These are phyloP conservation scores for Drosophila sucinea DNA, from an alignment of 1,140 invertebrate species.

Conservation along the genomic window DNA sequence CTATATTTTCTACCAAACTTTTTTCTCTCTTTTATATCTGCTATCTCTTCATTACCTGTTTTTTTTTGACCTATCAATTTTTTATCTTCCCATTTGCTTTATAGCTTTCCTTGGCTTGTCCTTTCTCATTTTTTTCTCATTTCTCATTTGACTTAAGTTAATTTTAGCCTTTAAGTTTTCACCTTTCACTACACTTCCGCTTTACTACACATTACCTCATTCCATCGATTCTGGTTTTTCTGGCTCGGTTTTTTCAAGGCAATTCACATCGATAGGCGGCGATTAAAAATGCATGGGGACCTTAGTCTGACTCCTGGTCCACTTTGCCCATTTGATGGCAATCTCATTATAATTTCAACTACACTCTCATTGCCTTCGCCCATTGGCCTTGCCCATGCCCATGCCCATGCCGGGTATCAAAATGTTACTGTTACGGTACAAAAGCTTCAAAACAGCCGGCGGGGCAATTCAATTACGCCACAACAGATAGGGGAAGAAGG, in stretches of 20 bases:
- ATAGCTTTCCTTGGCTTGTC: background rate
- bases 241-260: background rate
- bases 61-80: too few relatives aligned
- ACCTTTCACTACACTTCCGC: background rate
- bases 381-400: background rate
- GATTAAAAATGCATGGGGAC: conserved; percentile 9
- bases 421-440: conserved; percentile 63
- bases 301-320: background rate
- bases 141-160: background rate
- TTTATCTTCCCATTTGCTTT: background rate
- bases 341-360: conserved; percentile 14
- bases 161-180: background rate
- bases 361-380: conserved; percentile 2
- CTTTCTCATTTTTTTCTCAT: too few relatives aligned
- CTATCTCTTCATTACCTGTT: too few relatives aligned
- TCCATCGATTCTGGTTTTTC: background rate
- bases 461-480: conserved; percentile 69
- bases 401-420: conserved; percentile 39
- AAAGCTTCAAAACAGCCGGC: conserved; percentile 55
- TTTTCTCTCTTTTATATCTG: too few relatives aligned
- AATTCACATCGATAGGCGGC: conserved; percentile 3
- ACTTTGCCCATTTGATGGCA: conserved; percentile 9
- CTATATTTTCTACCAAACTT: background rate
- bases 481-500: conserved; percentile 10
- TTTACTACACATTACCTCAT: background rate